Percentiles rank a stretch among this genome's conserved stretches.
These are phyloP conservation scores for Heliconius aoede DNA, from an alignment of 2,888 invertebrate genomes.

Conservation along the genomic window DNA sequence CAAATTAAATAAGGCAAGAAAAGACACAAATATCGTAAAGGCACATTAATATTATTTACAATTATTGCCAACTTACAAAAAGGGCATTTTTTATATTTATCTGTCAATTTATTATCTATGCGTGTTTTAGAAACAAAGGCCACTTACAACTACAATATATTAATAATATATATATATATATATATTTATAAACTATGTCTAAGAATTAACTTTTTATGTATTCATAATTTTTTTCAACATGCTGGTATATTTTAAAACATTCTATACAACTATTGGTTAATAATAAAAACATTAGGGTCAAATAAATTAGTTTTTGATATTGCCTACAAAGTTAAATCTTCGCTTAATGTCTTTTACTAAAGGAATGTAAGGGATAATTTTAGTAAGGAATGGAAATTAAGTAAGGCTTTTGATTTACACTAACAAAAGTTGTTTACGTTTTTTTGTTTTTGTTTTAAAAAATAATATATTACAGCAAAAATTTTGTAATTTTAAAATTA, in stretches of 20 bases:
- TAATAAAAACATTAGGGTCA: background rate
- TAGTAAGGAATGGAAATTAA: constrained; percentile 2
- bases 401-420: background rate
- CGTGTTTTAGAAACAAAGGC: constrained; percentile 18
- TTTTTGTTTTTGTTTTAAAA: too few relatives aligned
- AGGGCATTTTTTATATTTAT: background rate
- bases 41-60: constrained; percentile 37
- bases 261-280: background rate
- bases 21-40: constrained; percentile 43
- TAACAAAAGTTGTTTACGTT: too few relatives aligned
- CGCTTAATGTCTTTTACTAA: constrained; percentile 33
- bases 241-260: background rate
- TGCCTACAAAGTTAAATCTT: background rate
- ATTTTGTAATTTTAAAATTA: too few relatives aligned
- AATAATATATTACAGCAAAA: too few relatives aligned
- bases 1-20: constrained; percentile 35
- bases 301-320: background rate
- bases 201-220: background rate
- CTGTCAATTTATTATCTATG: constrained; percentile 1
- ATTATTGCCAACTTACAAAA: constrained; percentile 19
- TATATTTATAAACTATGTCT: constrained; percentile 8
- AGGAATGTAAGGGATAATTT: constrained; percentile 44
- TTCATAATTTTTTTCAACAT: background rate
- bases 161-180: background rate
- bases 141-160: constrained; percentile 9